A percentile compares a stretch with the other conserved stretches of the same genome.
phyloP scores from a whole-genome alignment of 1,140 invertebrate species.

The Vanessa atalanta region DNA sequence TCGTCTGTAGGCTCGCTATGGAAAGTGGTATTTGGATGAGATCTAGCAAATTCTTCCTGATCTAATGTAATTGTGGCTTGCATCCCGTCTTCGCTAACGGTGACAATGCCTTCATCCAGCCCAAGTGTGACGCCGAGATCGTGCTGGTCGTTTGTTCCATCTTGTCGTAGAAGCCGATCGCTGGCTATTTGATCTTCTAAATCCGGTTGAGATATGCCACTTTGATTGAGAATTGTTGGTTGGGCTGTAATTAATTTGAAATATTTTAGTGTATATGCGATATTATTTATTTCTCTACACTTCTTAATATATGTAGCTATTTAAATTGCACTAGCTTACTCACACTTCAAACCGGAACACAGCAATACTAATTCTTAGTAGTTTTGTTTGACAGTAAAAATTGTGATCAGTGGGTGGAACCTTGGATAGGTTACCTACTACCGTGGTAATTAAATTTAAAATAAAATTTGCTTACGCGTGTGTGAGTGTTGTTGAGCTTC shows the following conservation, averaged over 20 bases:
- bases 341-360: too few relatives aligned
- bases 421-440: too few relatives aligned
- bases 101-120: conserved; percentile 69
- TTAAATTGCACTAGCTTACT: too few relatives aligned
- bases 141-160: conserved; percentile 46
- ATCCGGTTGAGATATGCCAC: conserved; percentile 60
- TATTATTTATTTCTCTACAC: too few relatives aligned
- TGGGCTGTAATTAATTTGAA: conserved; percentile 52
- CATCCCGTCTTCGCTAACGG: conserved; percentile 65
- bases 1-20: conserved; percentile 72
- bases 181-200: conserved; percentile 70
- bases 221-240: conserved; percentile 54
- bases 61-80: conserved; percentile 61
- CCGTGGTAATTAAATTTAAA: conserved; percentile 2
- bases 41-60: conserved; percentile 74
- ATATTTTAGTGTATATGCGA: not conserved
- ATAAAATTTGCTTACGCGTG: conserved; percentile 54
- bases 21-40: conserved; percentile 78
- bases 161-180: conserved; percentile 55
- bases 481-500: conserved; percentile 62
- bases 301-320: too few relatives aligned
- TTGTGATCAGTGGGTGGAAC: too few relatives aligned
- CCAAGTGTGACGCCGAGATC: conserved; percentile 56
- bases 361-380: too few relatives aligned
- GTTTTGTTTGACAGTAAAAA: too few relatives aligned